phyloP scores from a whole-genome alignment of 2,113 vertebrate species.

The Hippocampus barbouri region DNA sequence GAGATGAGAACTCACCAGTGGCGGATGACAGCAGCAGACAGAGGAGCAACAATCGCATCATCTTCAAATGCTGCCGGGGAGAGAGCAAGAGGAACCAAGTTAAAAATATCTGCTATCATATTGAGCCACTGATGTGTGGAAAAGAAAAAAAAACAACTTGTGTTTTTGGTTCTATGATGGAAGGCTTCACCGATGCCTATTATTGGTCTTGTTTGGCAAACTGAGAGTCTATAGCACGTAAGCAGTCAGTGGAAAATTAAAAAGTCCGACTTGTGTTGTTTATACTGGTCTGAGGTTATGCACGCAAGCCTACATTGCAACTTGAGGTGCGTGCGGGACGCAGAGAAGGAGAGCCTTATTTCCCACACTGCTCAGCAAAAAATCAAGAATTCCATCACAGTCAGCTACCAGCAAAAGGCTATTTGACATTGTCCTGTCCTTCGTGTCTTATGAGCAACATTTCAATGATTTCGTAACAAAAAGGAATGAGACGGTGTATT shows the following conservation, averaged over 20 bases:
- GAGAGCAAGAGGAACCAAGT: conserved; percentile 32
- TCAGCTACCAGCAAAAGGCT: conserved; percentile 44
- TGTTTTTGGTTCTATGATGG: conserved; percentile 41
- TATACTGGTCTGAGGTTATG: conserved; percentile 17
- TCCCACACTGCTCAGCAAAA: conserved; percentile 59
- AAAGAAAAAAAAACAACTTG: conserved; percentile 13
- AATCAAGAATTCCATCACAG: conserved; percentile 34
- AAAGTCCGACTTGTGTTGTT: conserved; percentile 14
- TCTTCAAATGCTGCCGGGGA: conserved; percentile 67
- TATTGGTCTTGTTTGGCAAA: conserved; percentile 30
- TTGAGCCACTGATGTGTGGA: conserved; percentile 50
- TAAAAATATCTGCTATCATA: conserved; percentile 55
- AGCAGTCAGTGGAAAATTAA: conserved; percentile 49
- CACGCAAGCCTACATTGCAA: conserved; percentile 38
- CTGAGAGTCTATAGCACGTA: conserved; percentile 25
- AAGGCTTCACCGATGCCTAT: conserved; percentile 40
- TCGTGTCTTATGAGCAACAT: background rate
- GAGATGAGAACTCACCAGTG: conserved; percentile 64
- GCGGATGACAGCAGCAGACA: conserved; percentile 65
- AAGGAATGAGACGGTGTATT: background rate
- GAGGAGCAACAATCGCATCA: conserved; percentile 73
- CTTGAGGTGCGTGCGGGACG: conserved; percentile 28
- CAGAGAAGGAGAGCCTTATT: conserved; percentile 27
- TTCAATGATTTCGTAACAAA: background rate
- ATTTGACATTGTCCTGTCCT: conserved; percentile 47